Evolutionary conservation across 64 coral and sea anemone species (phyloP), one percentile per base, ranked within the genome.

Genomic region (Stichodactyla mertensii): DNA sequence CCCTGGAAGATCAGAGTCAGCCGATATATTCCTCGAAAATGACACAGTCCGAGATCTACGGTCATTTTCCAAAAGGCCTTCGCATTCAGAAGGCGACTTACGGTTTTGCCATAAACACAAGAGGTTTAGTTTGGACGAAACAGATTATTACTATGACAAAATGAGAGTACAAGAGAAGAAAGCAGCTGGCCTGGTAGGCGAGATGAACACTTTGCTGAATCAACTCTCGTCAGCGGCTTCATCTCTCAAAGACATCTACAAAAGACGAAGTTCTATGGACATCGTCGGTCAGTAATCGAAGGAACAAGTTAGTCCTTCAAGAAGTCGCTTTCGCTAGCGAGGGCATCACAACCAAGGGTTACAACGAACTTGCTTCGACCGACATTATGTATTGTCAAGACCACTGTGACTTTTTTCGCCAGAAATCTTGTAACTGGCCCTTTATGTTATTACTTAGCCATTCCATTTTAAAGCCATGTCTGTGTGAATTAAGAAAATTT

Each of bases 131-230:
- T 27, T 82, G 24, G 91, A 93, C 36, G 84, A 92, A 70, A 92
- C 94, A 78, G 67, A 93, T 60, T 95, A 88, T 55, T 61, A 58
- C 24, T 61, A 58, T 8, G 60, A 61, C 27, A 85, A 85, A 85
- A 64, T 85, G 53, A 85, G 54, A 60, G 27, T 55, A 12, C 94
- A 92, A 12, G 91, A 95, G 16, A 89, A 95, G 31, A 92, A 93
- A 28, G 91, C 94, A 31, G 92, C 91, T 67, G 94, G 91, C 1
- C 85, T 96, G 26, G 94, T 96, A 4, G 82, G 71, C 15, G 94
- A 96, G 71, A 96, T 96, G 94, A 92, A 96, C 81, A 90, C 91
- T 6, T 87, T 96, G 86, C 61, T 96, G 19, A 96, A 96, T 88
- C 91, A 96, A 71, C 80, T 96, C 62, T 92, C 94, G 15, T 89